A percentile compares a stretch with the other conserved stretches of the same genome.
Evolutionary conservation across 2,888 invertebrate genomes (phyloP).

Genomic region (Baronia brevicornis): DNA sequence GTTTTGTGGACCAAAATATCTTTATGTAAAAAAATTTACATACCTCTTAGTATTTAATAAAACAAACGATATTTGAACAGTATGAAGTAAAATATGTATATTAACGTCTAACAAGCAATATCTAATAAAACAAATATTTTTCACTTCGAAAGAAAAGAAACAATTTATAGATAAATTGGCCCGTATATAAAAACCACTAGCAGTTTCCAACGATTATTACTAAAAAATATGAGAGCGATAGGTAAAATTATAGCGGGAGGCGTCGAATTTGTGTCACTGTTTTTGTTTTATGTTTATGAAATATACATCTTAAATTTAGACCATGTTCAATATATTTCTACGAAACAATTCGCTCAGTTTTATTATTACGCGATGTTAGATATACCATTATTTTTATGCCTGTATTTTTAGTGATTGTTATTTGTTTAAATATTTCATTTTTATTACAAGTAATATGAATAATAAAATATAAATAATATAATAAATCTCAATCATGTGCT

Average conservation of each 20-base stretch:
- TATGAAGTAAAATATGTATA: too few species aligned
- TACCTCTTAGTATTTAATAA: too few species aligned
- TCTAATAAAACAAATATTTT: too few species aligned
- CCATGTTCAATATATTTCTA: background rate
- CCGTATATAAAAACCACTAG: conserved; percentile 4
- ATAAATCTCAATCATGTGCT: background rate
- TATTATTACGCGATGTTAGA: too few species aligned
- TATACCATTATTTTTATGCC: too few species aligned
- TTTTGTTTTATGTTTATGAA: conserved; percentile 10
- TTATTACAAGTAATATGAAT: background rate
- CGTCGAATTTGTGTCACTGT: conserved; percentile 10
- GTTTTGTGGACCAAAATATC: too few species aligned
- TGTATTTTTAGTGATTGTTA: too few species aligned
- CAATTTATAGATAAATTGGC: background rate
- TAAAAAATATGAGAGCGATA: conserved; percentile 8
- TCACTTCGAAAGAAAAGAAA: background rate
- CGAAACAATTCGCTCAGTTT: too few species aligned
- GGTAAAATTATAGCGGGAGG: conserved; percentile 5
- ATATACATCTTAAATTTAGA: conserved; percentile 4
- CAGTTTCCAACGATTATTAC: conserved; percentile 1
- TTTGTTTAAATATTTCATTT: too few species aligned
- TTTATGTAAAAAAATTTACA: too few species aligned
- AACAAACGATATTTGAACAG: too few species aligned
- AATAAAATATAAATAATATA: background rate
- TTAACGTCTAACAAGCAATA: too few species aligned